A percentile compares a stretch with the other conserved stretches of the same genome.
These are phyloP conservation scores for Delphinus delphis DNA, from an alignment of 2,113 vertebrate genomes.

Conservation along the genomic window DNA sequence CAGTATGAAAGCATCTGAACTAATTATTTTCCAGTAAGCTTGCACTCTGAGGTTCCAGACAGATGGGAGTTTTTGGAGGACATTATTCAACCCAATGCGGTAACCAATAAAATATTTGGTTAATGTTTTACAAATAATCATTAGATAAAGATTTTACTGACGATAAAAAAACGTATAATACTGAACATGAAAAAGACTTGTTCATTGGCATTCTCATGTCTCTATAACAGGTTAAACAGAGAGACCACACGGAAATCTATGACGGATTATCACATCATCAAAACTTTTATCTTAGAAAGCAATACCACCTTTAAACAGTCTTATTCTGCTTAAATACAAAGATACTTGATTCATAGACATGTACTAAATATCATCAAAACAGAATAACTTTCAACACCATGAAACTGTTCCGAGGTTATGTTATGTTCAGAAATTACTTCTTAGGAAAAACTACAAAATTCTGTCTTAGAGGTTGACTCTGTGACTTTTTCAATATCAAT, in stretches of 20 bases:
- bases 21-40: not conserved
- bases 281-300: not conserved
- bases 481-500: not conserved
- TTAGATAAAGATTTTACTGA: not conserved
- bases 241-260: not conserved
- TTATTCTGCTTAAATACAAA: not conserved
- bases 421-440: not conserved
- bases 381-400: not conserved
- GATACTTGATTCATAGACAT: not conserved
- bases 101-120: not conserved
- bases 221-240: not conserved
- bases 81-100: not conserved
- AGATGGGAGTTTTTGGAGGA: not conserved
- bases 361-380: not conserved
- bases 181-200: not conserved
- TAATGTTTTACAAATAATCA: not conserved
- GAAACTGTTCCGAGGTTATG: not conserved
- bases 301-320: not conserved
- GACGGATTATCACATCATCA: not conserved
- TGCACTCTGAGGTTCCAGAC: not conserved
- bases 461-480: not conserved
- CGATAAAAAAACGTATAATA: not conserved
- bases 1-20: not conserved
- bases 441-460: conserved; percentile 11
- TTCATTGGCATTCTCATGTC: not conserved